These are phyloP conservation scores for Psephotus haematonotus DNA, from an alignment of 2,113 vertebrate genomes.

Conservation along the genomic window DNA sequence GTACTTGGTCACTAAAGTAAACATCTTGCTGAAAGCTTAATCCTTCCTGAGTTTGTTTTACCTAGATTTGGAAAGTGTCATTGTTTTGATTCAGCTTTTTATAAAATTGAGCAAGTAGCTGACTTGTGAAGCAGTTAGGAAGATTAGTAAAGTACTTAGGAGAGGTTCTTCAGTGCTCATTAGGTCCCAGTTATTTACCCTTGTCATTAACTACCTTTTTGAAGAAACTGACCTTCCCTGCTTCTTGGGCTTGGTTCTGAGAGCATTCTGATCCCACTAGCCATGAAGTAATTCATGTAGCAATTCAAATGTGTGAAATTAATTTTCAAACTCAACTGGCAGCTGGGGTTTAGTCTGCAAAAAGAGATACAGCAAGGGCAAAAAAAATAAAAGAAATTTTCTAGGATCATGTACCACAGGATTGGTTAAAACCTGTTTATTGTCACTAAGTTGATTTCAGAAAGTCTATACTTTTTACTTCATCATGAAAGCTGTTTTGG, in stretches of 20 bases:
- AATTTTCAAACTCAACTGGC: conserved; percentile 7
- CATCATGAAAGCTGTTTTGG: background rate
- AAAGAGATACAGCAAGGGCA: background rate
- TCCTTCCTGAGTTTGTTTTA: background rate
- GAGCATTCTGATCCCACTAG: background rate
- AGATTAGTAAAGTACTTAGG: background rate
- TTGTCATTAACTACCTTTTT: background rate
- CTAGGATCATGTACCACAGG: background rate
- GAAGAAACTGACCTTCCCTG: background rate
- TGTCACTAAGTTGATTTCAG: background rate
- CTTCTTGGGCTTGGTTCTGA: background rate
- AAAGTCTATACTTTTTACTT: background rate
- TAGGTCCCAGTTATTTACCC: background rate
- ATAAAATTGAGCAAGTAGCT: background rate
- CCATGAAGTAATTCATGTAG: background rate
- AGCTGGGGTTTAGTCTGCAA: background rate
- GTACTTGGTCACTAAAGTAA: background rate
- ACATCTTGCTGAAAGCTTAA: background rate
- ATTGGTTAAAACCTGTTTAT: background rate
- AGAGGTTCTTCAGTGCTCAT: background rate
- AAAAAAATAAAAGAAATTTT: conserved; percentile 28
- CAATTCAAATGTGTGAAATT: conserved; percentile 34
- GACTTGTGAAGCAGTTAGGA: background rate
- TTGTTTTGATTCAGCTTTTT: background rate
- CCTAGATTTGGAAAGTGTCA: background rate